These are phyloP conservation scores for Nannoperca australis DNA, from an alignment of 2,797 vertebrate genomes.

Conservation along the genomic window DNA sequence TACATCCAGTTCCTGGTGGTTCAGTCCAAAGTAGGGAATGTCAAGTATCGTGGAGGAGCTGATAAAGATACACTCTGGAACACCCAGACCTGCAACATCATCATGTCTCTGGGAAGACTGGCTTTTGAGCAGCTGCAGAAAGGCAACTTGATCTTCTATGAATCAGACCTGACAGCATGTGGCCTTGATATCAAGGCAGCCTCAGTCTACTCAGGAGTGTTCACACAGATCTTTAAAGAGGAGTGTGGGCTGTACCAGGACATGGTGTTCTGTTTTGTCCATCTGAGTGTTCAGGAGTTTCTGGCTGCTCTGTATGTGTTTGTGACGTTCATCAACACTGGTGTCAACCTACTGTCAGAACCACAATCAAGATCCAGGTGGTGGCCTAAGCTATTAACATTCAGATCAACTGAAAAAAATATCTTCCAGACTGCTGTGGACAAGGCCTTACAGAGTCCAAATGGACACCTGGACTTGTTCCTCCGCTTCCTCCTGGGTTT, in stretches of 20 bases:
- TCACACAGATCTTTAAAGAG: constrained; percentile 33
- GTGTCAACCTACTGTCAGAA: constrained; percentile 10
- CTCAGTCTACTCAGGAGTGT: constrained; percentile 24
- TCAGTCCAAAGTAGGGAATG: neutral
- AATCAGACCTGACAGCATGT: constrained; percentile 6
- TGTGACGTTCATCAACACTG: constrained; percentile 34
- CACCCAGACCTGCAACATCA: neutral
- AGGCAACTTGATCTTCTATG: constrained; percentile 26
- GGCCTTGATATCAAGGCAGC: constrained; percentile 10
- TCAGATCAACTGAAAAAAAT: neutral
- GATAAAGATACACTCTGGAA: constrained; percentile 4
- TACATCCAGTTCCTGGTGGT: constrained; percentile 30
- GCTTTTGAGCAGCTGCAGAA: constrained; percentile 41
- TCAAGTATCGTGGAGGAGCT: constrained; percentile 5
- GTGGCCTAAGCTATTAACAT: neutral
- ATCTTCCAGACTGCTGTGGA: constrained; percentile 34
- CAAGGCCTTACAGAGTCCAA: constrained; percentile 30
- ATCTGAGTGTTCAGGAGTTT: constrained; percentile 52
- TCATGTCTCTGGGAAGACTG: constrained; percentile 28
- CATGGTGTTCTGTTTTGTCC: constrained; percentile 40
- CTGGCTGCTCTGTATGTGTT: constrained; percentile 47
- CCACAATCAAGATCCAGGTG: neutral
- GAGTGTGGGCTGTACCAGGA: constrained; percentile 18
- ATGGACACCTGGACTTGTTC: constrained; percentile 49
- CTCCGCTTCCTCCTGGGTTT: constrained; percentile 46